A percentile compares a stretch with the other conserved stretches of the same genome.
Conservation (phyloP, 2,113 vertebrate species). For the Erythrocebus patas region DNA sequence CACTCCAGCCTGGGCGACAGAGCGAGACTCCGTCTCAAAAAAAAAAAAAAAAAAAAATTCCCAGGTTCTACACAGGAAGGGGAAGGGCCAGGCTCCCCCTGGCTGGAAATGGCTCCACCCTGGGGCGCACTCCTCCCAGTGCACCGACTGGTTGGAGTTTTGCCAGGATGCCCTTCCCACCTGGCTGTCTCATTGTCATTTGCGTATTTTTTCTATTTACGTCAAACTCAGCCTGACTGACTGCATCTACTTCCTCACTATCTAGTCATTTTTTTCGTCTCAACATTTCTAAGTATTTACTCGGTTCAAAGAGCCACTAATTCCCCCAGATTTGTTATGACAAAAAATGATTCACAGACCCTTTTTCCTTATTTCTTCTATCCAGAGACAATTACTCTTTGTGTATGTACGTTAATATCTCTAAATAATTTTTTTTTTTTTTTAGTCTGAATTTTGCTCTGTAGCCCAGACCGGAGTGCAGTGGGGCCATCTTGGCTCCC, state of each 20-base stretch:
- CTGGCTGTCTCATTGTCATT: not conserved
- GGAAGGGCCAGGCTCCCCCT: no score
- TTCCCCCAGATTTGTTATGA: not conserved
- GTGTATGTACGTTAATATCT: not conserved
- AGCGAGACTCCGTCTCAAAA: no score
- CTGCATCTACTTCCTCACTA: not conserved
- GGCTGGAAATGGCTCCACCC: no score
- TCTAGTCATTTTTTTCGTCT: not conserved
- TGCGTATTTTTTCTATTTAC: not conserved
- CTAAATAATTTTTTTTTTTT: not conserved
- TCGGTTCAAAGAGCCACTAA: not conserved
- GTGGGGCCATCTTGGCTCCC: no score
- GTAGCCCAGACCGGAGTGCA: no score
- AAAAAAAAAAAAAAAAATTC: no score
- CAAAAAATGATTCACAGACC: not conserved
- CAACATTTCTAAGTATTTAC: not conserved
- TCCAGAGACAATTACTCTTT: not conserved
- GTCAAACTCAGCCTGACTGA: not conserved
- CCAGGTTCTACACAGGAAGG: no score
- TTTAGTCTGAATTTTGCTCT: no score
- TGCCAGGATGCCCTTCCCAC: no score
- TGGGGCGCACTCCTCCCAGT: no score
- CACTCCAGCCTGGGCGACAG: accelerated
- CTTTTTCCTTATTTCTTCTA: not conserved
- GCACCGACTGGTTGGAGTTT: no score